Conservation (phyloP, 2,888 invertebrate species). For the Andrena trimmerana region DNA sequence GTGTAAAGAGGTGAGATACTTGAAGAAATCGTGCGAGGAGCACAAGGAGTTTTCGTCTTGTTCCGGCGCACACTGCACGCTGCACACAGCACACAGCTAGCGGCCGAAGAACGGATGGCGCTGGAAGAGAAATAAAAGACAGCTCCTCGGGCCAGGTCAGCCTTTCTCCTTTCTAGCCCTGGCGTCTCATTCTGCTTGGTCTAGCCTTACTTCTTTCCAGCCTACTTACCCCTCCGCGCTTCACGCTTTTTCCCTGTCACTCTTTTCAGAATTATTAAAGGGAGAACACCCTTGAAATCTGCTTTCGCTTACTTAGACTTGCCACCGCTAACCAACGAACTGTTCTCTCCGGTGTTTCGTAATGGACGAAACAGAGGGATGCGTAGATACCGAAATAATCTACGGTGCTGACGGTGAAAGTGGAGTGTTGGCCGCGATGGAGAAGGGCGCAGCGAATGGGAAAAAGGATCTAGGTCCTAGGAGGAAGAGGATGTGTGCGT, state of each 20-base stretch:
- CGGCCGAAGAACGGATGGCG: constrained; percentile 58
- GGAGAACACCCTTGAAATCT: constrained; percentile 66
- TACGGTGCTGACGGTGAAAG: too few species aligned
- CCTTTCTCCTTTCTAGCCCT: constrained; percentile 28
- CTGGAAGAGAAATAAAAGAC: constrained; percentile 71
- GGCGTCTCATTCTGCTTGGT: constrained; percentile 26
- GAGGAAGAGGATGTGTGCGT: background rate
- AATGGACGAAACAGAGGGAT: background rate
- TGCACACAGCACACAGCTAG: constrained; percentile 37
- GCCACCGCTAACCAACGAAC: background rate
- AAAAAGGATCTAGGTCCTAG: background rate
- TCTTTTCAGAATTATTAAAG: constrained; percentile 64
- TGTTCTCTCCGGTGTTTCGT: background rate
- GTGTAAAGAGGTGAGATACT: constrained; percentile 54
- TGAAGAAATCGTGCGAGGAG: constrained; percentile 70
- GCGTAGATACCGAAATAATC: background rate
- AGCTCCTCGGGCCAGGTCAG: constrained; percentile 51
- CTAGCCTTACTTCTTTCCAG: constrained; percentile 48
- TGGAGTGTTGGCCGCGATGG: too few species aligned
- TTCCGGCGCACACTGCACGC: constrained; percentile 57
- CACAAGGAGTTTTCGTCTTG: constrained; percentile 65
- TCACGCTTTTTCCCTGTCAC: constrained; percentile 31
- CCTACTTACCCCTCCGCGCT: constrained; percentile 52
- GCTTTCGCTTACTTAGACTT: constrained; percentile 15
- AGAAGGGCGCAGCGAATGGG: too few species aligned